Percentiles rank a stretch among this genome's conserved stretches.
These are phyloP conservation scores for Eulemur coronatus DNA, from an alignment of 2,797 vertebrate genomes.

Conservation along the genomic window DNA sequence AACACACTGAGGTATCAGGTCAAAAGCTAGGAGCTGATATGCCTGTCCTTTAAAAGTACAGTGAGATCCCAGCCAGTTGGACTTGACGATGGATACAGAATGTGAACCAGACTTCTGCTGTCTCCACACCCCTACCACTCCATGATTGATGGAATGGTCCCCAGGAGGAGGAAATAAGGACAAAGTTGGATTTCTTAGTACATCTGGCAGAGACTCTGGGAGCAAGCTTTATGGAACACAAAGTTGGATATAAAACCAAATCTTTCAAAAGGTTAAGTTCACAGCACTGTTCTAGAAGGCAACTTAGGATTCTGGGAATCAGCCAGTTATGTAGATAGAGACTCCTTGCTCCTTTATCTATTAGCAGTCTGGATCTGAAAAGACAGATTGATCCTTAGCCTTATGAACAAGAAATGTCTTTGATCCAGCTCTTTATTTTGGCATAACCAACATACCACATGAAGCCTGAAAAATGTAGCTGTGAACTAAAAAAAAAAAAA, in stretches of 20 bases:
- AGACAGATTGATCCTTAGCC: constrained; percentile 59
- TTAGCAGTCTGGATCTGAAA: constrained; percentile 66
- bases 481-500: constrained; percentile 47
- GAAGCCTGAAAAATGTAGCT: constrained; percentile 60
- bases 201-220: constrained; percentile 63
- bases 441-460: constrained; percentile 47
- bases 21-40: constrained; percentile 44
- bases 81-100: constrained; percentile 61
- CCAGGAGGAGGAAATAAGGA: constrained; percentile 64
- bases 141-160: constrained; percentile 60
- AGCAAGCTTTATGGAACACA: constrained; percentile 58
- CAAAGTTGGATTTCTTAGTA: constrained; percentile 60
- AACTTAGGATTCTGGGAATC: constrained; percentile 73
- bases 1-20: constrained; percentile 37
- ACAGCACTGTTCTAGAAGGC: constrained; percentile 65
- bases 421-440: constrained; percentile 70
- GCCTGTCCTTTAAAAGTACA: constrained; percentile 50
- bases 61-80: constrained; percentile 61
- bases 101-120: constrained; percentile 67
- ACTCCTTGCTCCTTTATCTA: constrained; percentile 71
- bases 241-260: constrained; percentile 65
- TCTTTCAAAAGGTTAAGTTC: constrained; percentile 43
- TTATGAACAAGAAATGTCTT: constrained; percentile 65
- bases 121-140: constrained; percentile 59
- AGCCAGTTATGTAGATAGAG: constrained; percentile 62